Base-by-base conservation (phyloP, 2,113 vertebrate genomes). In the Paradisaea rubra region DNA sequence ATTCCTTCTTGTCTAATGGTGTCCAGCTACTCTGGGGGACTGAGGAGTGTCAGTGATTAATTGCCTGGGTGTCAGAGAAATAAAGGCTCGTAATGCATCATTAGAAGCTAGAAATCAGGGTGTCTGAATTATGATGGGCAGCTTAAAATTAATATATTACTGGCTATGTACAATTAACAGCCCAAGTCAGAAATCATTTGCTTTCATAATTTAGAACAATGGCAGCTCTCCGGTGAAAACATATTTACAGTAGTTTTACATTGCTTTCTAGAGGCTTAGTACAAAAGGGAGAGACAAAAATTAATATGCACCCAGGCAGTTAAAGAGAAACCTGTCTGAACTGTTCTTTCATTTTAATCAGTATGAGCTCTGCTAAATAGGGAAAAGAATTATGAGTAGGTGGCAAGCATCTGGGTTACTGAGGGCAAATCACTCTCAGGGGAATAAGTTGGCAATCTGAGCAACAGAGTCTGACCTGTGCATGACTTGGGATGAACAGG, bases 41-140 rank as follows among this genome's bases (percentile, higher is more conserved):
- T 90, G 53, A 84, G n/a, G 28, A 82, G 45, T 95, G 77, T 86
- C 92, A 87, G 12, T 96, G 94, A 96, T 95, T 97, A 92, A 95
- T 94, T 96, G 64, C 25, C 41, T 88, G 52, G 54, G 33, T 94
- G 69, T 89, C 88, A 68, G 61, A 86, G 82, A 94, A 95, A 72
- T 91, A 71, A 61, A 79, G 41, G 30, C 76, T 94, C 71, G 24
- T 94, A 95, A 93, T 91, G 85, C 90, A 93, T 93, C 91, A 92
- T 95, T 94, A 96, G 78, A 93, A 96, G 45, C 53, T 70, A 81
- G 74, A 96, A 87, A 95, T 94, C 78, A 91, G 50, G 44, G 41
- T 20, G 33, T 83, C 74, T 86, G 82, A 91, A 91, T 91, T 94
- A 95, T 90, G 97, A 94, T 71, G 54, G 81, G 61, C 89, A 95